These are phyloP conservation scores for Anisognathus igniventris DNA, from an alignment of 2,797 vertebrate genomes.

Conservation along the genomic window DNA sequence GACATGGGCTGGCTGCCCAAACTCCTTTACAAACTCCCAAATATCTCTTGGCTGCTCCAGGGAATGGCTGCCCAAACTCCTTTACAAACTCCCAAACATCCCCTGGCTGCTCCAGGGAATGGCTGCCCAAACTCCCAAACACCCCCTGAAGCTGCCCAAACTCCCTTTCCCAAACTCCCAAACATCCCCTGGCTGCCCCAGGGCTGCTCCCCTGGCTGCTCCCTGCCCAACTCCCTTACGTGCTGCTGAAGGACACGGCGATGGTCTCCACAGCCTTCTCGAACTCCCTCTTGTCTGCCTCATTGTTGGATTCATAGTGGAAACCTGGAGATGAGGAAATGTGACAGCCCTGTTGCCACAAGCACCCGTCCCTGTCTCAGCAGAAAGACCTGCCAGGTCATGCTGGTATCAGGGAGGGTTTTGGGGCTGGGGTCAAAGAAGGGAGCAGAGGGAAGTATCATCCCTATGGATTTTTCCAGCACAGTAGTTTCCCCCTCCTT, in stretches of 20 bases:
- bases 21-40: no score
- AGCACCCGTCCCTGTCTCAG: neutral
- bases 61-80: fast-evolving
- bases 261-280: slow-evolving; percentile 96
- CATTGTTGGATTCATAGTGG: slow-evolving; percentile 88
- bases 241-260: slow-evolving; percentile 95
- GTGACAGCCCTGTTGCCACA: fast-evolving
- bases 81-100: slow-evolving; percentile 35
- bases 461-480: neutral
- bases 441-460: neutral
- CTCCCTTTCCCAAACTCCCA: no score
- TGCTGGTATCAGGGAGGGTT: fast-evolving
- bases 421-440: neutral
- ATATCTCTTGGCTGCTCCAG: neutral
- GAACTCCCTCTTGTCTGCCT: slow-evolving; percentile 88
- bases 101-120: no score
- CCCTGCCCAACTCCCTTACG: slow-evolving; percentile 74
- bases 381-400: neutral
- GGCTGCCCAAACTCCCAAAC: no score
- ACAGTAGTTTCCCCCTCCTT: neutral
- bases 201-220: no score
- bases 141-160: no score
- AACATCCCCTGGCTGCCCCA: no score
- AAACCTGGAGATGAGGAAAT: slow-evolving; percentile 76
- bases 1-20: neutral